These are phyloP conservation scores for Hoplias malabaricus DNA, from an alignment of 2,113 vertebrate genomes.

Conservation along the genomic window DNA sequence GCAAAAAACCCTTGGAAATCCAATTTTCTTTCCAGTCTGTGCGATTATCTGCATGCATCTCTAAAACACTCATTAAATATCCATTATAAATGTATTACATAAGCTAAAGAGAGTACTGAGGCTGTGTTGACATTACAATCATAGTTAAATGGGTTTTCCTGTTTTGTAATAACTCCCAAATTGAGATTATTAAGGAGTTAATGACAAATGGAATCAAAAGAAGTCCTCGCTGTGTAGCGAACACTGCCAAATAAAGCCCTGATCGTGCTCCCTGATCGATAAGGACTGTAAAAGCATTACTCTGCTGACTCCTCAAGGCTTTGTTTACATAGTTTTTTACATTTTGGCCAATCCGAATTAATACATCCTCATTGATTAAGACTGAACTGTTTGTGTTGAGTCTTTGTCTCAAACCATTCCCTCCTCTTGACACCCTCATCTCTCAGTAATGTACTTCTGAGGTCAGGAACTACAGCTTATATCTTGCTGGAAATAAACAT, in stretches of 20 bases:
- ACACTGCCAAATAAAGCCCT: conserved; percentile 18
- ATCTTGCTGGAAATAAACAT: too few relatives aligned
- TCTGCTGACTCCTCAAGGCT: too few relatives aligned
- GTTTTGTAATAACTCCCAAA: neutral
- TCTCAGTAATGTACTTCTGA: too few relatives aligned
- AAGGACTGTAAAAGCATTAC: neutral
- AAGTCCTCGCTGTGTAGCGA: conserved; percentile 2
- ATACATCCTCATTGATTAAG: too few relatives aligned
- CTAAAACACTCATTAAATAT: neutral
- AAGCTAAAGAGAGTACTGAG: neutral
- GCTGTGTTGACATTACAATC: neutral
- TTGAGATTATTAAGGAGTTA: neutral
- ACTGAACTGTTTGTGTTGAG: too few relatives aligned
- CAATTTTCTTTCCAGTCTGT: neutral
- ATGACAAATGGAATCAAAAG: neutral
- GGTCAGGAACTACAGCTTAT: too few relatives aligned
- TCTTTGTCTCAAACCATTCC: too few relatives aligned
- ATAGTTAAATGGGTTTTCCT: neutral
- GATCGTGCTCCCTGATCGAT: conserved; percentile 1
- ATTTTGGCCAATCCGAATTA: too few relatives aligned
- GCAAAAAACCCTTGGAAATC: neutral
- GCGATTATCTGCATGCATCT: neutral
- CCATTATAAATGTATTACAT: neutral
- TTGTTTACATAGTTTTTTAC: too few relatives aligned
- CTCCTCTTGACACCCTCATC: too few relatives aligned